These are phyloP conservation scores for Theodoxus fluviatilis DNA, from an alignment of 2,888 invertebrate genomes.

Conservation along the genomic window DNA sequence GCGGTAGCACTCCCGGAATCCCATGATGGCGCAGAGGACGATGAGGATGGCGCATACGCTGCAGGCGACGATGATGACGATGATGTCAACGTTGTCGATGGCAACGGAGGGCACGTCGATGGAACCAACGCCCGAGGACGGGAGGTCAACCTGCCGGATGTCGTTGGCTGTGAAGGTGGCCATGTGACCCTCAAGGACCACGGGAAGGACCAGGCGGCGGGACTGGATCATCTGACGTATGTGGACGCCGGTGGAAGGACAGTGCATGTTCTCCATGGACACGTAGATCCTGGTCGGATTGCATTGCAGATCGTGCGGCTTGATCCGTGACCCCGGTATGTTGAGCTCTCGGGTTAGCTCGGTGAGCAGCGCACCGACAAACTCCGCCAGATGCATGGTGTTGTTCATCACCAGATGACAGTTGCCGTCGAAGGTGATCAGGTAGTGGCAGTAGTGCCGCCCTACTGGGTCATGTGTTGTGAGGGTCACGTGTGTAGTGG, in stretches of 20 bases:
- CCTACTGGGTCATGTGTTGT: no score
- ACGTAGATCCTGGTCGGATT: constrained; percentile 29
- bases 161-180: constrained; percentile 29
- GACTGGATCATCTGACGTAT: not conserved
- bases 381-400: constrained; percentile 31
- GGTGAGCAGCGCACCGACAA: constrained; percentile 35
- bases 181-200: constrained; percentile 32
- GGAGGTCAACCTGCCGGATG: constrained; percentile 27
- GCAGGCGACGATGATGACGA: constrained; percentile 47
- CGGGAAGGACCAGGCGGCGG: constrained; percentile 31
- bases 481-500: not conserved
- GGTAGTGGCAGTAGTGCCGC: constrained; percentile 25
- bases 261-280: constrained; percentile 27
- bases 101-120: constrained; percentile 22
- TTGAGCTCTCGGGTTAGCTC: constrained; percentile 29
- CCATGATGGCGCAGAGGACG: constrained; percentile 38
- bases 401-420: constrained; percentile 30
- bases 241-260: no score
- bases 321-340: constrained; percentile 28
- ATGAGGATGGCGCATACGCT: constrained; percentile 42
- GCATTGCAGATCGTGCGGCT: constrained; percentile 34
- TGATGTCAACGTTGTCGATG: constrained; percentile 43
- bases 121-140: constrained; percentile 6
- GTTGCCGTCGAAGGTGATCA: constrained; percentile 30
- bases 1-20: constrained; percentile 43